Evolutionary conservation across 2,888 invertebrate genomes (phyloP), one percentile per base, ranked within the genome.

Genomic region (Tenthredo mesomela): DNA sequence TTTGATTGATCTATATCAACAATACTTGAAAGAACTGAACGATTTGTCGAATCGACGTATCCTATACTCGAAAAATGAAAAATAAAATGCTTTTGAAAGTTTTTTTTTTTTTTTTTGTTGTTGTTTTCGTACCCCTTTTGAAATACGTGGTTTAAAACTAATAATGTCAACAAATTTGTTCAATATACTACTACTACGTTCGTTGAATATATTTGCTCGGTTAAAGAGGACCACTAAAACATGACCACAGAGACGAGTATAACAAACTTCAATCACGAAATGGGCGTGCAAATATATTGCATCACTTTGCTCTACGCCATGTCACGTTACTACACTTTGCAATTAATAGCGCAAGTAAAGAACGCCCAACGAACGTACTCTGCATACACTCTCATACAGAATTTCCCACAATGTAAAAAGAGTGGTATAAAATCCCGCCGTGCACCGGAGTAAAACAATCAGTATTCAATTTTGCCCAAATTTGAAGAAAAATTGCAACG

Each of bases 221-320:
- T 25, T 61, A 61, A 61, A 61, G 54, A 54, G 61, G 61, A 21
- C 25, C 25, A 25, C 21, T 61, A 21, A 61, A 25, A 61, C 61
- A 61, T 61, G 61, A 61, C 61, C 61, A 61, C 61, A 21, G 25
- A 61, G 1, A 5, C 61, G 61, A 61, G 61, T 25, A 61, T 47
- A 47, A 47, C 61, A 61, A 25, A 61, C 61, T 61, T 61, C 61
- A 61, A 61, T 61, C 61, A 61, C 61, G 61, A 61, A 61, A 61
- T 61, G 61, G 61, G 61, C 25, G 61, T 61, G 61, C 61, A 61
- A 61, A 61, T 61, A 61, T 61, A 61, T 61, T 61, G 61, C 25
- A 25, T 61, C 61, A 61, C 61, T 61, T 61, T 61, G 61, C 61
- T 21, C 25, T 61, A 61, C 61, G 61, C 61, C 25, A 25, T 61